Base-by-base conservation (phyloP, 2,113 vertebrate genomes). In the Nerophis lumbriciformis region DNA sequence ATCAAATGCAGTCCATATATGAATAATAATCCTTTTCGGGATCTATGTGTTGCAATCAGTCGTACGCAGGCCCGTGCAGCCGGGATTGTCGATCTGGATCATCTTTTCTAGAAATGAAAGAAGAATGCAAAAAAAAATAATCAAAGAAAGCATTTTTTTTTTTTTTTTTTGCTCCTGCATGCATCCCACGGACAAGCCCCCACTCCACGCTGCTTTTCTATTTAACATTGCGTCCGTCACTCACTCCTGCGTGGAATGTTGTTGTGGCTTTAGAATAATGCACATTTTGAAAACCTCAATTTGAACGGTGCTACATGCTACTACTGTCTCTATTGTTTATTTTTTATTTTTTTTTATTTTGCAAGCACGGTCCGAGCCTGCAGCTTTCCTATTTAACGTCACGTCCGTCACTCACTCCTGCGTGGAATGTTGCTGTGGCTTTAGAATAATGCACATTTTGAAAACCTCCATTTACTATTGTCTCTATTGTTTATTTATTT, bases 1-100 rank as follows among this genome's bases (percentile, higher is more conserved):
- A 87, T 88, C 84, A 89, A 83, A 90, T 72, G 81, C 88, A 87
- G 84, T 74, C 88, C 88, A 88, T 86, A 85, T 73, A 45, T 45
- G 42, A 28, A 28, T 28, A 28, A 42, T 90, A 92, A 90, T 90
- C 90, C 90, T 76, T 80, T 78, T 45, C 71, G 68, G 61, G 80
- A 69, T 86, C 68, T 84, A 86, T 72, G 86, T 88, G 78, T 89
- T 89, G 84, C 88, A 83, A 83, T 87, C 79, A 84, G 83, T 80
- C 75, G 74, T 78, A 83, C 76, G 85, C 67, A 82, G 86, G 76
- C 88, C 85, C 82, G 78, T 79, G 85, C 84, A 79, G 85, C 80
- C 83, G 73, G 75, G 83, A 81, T 80, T 82, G 85, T 68, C 81
- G 82, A 83, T 71, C 77, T 80, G 76, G 73, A 89, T 90, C 90